Evolutionary conservation across 2,113 vertebrate species (phyloP).

Genomic region (Oenanthe oenanthe): DNA sequence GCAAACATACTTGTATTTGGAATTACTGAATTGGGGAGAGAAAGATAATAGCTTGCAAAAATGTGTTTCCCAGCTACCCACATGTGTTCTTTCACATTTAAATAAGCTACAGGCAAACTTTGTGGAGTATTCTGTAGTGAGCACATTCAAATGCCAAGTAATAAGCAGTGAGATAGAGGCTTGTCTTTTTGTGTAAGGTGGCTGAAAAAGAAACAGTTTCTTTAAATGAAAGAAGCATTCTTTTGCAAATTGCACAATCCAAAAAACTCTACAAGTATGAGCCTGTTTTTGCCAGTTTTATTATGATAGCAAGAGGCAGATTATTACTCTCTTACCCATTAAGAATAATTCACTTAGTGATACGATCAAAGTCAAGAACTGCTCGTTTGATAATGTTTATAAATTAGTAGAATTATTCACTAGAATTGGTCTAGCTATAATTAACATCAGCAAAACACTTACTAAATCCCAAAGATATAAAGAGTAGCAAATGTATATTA

Average conservation of each 20-base stretch:
- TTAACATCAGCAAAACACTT: conserved; percentile 5
- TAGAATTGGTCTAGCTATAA: conserved; percentile 41
- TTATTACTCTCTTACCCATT: not conserved
- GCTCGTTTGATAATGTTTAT: not conserved
- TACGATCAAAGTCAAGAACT: not conserved
- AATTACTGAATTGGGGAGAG: conserved; percentile 9
- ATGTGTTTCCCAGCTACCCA: conserved; percentile 33
- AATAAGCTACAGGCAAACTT: conserved; percentile 63
- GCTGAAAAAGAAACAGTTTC: not conserved
- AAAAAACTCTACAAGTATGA: not conserved
- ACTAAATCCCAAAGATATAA: not conserved
- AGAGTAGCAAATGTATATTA: not conserved
- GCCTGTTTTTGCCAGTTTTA: not conserved
- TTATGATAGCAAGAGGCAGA: not conserved
- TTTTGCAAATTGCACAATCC: not conserved
- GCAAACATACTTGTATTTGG: conserved; percentile 25
- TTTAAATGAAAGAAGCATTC: not conserved
- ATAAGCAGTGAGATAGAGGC: not conserved
- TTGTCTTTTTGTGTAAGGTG: not conserved
- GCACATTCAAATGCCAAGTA: conserved; percentile 6
- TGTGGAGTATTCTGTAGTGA: not conserved
- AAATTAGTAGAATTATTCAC: conserved; percentile 33
- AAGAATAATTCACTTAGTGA: not conserved
- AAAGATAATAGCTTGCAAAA: conserved; percentile 26
- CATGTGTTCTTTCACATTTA: conserved; percentile 64